Base-by-base conservation (phyloP, 2,113 vertebrate species). In the Corythoichthys intestinalis region DNA sequence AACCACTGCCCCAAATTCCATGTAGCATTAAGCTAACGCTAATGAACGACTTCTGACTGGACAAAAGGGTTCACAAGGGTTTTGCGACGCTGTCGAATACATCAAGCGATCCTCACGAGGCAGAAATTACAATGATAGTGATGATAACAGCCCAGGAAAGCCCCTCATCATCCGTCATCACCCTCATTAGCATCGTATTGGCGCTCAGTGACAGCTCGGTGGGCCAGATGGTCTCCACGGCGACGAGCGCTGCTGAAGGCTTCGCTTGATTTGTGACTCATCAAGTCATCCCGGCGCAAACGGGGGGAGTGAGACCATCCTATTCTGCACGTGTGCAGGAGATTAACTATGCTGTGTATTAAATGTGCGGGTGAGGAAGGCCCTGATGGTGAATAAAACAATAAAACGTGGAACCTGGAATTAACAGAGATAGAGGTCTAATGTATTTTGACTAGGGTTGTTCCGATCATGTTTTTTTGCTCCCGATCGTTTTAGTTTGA, bases 161-260 rank as follows among this genome's bases (percentile, higher is more conserved):
- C 35, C 46, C 60, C 53, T 34, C 20, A 64, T 59, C 82, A 86
- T 88, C 86, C 78, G 67, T 91, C 91, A 83, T 76, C 77, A 71
- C 71, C 74, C 92, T 90, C 76, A 89, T 92, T 92, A 91, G 87
- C 77, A 75, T 12, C 11, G 20, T 79, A 75, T 80, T 79, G 75
- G 85, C 79, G 73, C 20, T 35, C 11, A 15, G 14, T 76, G 83
- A 80, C 90, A 91, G 89, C 90, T 91, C 87, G 84, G 75, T 75
- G 74, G 71, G 86, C 84, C 92, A 93, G 92, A 93, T 93, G 92
- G 92, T 84, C 73, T 84, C 83, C 85, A 75, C 76, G 87, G 83
- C 52, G 65, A 76, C 83, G 34, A 67, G 79, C 64, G 50, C 71
- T 64, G 66, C 75, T 58, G 79, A 81, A 74, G 72, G 83, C 62